Conservation (phyloP, 2,113 vertebrate genomes). For the Callipepla squamata region DNA sequence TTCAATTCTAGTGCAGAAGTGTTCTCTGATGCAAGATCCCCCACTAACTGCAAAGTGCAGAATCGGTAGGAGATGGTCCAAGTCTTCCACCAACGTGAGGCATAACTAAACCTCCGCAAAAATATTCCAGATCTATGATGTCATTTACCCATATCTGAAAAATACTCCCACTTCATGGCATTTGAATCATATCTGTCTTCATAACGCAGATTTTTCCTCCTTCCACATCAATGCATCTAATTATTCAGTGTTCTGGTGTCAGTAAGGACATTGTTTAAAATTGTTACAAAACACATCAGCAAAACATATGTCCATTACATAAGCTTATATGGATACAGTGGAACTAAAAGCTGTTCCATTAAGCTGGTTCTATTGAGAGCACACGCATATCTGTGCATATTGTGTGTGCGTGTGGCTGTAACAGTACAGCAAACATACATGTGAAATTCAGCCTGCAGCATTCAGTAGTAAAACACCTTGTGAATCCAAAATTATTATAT, state of each 20-base stretch:
- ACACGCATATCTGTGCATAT: neutral
- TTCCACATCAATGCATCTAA: neutral
- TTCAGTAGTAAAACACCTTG: neutral
- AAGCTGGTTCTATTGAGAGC: neutral
- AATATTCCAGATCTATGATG: neutral
- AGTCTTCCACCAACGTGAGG: neutral
- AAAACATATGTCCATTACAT: neutral
- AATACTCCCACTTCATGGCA: neutral
- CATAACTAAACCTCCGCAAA: neutral
- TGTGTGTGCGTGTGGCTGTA: neutral
- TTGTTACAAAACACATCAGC: neutral
- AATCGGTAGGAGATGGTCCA: neutral
- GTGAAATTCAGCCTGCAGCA: constrained; percentile 7
- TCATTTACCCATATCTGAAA: neutral
- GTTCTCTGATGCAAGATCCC: neutral
- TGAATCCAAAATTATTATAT: neutral
- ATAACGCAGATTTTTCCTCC: neutral
- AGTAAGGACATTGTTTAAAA: neutral
- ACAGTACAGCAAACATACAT: neutral
- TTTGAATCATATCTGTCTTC: neutral
- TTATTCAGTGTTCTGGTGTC: neutral
- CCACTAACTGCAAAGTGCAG: neutral
- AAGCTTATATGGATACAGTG: neutral
- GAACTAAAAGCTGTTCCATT: neutral
- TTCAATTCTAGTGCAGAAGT: too few relatives aligned